These are phyloP conservation scores for Falco peregrinus DNA, from an alignment of 2,797 vertebrate species.

Conservation along the genomic window DNA sequence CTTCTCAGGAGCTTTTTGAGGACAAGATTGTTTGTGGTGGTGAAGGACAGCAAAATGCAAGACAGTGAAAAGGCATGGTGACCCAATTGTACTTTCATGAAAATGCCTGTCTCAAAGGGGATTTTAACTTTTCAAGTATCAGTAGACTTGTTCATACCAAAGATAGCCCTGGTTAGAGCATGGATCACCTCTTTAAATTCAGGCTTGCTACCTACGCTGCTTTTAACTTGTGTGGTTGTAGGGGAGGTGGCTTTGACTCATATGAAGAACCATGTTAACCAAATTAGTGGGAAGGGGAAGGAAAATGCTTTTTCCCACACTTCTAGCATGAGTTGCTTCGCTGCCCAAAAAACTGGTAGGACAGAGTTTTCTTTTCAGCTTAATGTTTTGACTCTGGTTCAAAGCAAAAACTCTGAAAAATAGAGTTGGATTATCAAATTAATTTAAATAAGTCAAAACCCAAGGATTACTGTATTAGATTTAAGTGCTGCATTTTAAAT, in stretches of 20 bases:
- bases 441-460: not conserved
- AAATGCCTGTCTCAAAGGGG: not conserved
- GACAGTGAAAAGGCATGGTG: not conserved
- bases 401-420: not conserved
- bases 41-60: not conserved
- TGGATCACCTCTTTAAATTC: not conserved
- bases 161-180: not conserved
- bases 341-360: not conserved
- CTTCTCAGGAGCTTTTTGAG: not conserved
- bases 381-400: conserved; percentile 6
- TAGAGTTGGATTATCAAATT: not conserved
- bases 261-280: not conserved
- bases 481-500: not conserved
- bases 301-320: not conserved
- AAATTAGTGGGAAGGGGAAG: not conserved
- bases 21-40: not conserved
- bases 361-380: not conserved
- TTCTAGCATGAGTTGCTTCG: not conserved
- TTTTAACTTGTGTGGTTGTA: not conserved
- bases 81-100: not conserved
- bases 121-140: not conserved
- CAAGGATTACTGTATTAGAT: not conserved
- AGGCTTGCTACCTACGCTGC: not conserved
- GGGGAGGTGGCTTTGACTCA: not conserved
- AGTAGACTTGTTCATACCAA: not conserved